phyloP scores from a whole-genome alignment of 2,888 invertebrate species.

The Noctuana brunneofusca region DNA sequence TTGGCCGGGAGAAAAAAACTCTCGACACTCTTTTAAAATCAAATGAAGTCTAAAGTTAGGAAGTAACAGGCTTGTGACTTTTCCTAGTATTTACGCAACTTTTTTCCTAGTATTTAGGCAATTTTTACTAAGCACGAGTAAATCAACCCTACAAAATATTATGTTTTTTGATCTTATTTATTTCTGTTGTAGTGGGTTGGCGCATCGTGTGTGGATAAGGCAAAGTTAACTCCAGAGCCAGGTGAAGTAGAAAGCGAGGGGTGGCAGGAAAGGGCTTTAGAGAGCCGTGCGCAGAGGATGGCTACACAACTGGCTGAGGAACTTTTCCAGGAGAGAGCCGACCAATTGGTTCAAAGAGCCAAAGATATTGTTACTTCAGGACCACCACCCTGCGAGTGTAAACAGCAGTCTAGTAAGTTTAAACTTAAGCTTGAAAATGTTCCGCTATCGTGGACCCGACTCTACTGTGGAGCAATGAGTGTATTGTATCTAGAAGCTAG shows the following conservation, averaged over 20 bases:
- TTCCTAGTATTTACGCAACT: no score
- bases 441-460: no score
- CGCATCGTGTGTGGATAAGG: slow-evolving; percentile 58
- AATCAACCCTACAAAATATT: no score
- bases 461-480: no score
- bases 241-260: slow-evolving; percentile 46
- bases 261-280: slow-evolving; percentile 59
- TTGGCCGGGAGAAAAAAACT: no score
- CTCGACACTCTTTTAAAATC: no score
- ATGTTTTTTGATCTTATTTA: not conserved
- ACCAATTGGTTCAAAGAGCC: slow-evolving; percentile 55
- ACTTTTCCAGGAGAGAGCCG: slow-evolving; percentile 58
- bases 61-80: no score
- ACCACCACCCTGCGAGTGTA: slow-evolving; percentile 61
- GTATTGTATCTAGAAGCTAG: no score
- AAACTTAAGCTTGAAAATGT: no score
- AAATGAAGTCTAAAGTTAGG: no score
- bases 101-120: no score
- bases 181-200: slow-evolving; percentile 63
- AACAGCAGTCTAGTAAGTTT: slow-evolving; percentile 41
- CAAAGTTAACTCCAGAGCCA: slow-evolving; percentile 44
- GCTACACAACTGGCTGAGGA: slow-evolving; percentile 64
- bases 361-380: slow-evolving; percentile 50
- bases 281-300: slow-evolving; percentile 59
- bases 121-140: no score